These are phyloP conservation scores for Drosophila tani DNA, from an alignment of 1,140 invertebrate genomes.

Conservation along the genomic window DNA sequence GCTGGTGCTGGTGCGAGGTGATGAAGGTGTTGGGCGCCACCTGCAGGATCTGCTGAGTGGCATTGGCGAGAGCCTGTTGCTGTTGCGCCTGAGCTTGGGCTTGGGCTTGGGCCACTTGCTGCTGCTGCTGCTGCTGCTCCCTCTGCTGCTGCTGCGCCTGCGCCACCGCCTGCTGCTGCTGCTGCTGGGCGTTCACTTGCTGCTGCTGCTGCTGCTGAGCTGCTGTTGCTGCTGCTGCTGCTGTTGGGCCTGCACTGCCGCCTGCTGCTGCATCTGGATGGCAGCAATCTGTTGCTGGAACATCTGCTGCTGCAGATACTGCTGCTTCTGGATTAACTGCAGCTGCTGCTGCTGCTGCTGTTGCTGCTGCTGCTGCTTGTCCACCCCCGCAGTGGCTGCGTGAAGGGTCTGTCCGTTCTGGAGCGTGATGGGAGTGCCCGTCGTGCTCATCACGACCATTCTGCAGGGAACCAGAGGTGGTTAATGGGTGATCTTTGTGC, in stretches of 20 bases:
- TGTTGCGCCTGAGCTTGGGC: constrained; percentile 84
- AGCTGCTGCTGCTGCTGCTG: constrained; percentile 57
- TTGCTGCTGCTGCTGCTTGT: constrained; percentile 53
- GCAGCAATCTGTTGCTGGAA: constrained; percentile 77
- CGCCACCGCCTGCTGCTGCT: constrained; percentile 74
- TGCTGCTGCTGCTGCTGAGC: constrained; percentile 60
- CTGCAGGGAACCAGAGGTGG: constrained; percentile 37
- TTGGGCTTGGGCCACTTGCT: constrained; percentile 61
- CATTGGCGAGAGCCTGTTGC: constrained; percentile 62
- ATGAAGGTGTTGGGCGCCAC: constrained; percentile 83
- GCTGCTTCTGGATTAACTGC: constrained; percentile 73
- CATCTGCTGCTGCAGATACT: constrained; percentile 71
- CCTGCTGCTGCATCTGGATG: constrained; percentile 76
- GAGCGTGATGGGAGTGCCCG: constrained; percentile 78
- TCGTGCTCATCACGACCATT: constrained; percentile 84
- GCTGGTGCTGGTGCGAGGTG: constrained; percentile 71
- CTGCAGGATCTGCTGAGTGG: constrained; percentile 84
- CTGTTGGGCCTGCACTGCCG: constrained; percentile 58
- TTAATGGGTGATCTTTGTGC: neutral
- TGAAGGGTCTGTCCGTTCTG: constrained; percentile 81
- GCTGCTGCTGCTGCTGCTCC: constrained; percentile 84
- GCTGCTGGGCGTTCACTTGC: constrained; percentile 61
- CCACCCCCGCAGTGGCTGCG: constrained; percentile 56
- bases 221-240: constrained; percentile 80
- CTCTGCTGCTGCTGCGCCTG: constrained; percentile 83